phyloP scores from a whole-genome alignment of 2,113 vertebrate species.

The Notothenia rossii region DNA sequence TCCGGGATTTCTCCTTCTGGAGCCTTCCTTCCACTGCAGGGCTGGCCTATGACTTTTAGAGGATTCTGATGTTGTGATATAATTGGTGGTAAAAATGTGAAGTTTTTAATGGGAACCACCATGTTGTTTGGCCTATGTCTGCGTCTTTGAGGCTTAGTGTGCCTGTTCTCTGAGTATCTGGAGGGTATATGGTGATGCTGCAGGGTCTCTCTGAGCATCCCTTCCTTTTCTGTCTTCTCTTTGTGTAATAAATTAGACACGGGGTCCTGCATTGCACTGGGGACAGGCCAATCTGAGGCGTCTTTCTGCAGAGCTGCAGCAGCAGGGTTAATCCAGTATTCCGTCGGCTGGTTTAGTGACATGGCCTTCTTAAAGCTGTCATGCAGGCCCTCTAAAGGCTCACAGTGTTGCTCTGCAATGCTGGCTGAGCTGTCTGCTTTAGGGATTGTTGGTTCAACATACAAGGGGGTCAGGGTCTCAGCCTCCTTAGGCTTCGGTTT shows the following conservation, averaged over 20 bases:
- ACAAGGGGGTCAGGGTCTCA: constrained; percentile 66
- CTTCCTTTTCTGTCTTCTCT: constrained; percentile 22
- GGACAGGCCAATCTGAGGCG: background rate
- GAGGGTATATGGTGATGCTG: constrained; percentile 8
- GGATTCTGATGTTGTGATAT: constrained; percentile 33
- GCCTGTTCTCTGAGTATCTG: constrained; percentile 40
- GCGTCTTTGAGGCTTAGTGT: constrained; percentile 42
- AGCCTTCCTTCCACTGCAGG: constrained; percentile 26
- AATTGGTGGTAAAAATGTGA: constrained; percentile 80
- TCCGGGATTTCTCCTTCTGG: constrained; percentile 13
- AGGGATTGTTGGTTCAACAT: constrained; percentile 55
- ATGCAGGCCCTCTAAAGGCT: constrained; percentile 6
- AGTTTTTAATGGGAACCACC: constrained; percentile 69
- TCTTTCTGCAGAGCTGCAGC: constrained; percentile 24
- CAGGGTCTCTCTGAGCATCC: constrained; percentile 2
- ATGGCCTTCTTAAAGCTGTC: constrained; percentile 20
- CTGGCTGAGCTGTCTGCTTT: constrained; percentile 31
- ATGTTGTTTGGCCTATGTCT: constrained; percentile 33
- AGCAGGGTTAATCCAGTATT: constrained; percentile 3
- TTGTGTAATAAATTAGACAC: background rate
- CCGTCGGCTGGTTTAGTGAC: constrained; percentile 9
- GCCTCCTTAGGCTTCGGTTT: constrained; percentile 67
- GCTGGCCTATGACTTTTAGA: constrained; percentile 6
- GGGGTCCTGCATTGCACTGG: constrained; percentile 30
- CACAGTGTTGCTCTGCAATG: constrained; percentile 19